Base-by-base conservation (phyloP, 2,113 vertebrate species). In the Notarius quadriscutis region DNA sequence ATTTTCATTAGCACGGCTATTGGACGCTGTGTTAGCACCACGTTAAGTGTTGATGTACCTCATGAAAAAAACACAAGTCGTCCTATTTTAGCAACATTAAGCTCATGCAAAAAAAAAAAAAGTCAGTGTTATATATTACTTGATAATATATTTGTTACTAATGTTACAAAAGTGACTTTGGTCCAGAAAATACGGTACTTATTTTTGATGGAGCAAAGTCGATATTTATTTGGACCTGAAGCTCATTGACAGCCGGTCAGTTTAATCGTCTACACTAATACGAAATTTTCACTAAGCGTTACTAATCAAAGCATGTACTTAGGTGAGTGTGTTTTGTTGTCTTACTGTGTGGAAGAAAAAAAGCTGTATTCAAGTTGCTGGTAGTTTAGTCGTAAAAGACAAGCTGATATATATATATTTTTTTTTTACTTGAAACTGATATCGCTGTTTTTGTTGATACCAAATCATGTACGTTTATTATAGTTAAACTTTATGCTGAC, bases 331-430 rank as follows among this genome's bases (percentile, higher is more conserved):
- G 51, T 57, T 18, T 72, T 18, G 57, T 11, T 57, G 5, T 71
- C 18, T 25, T 75, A 51, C 72, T 51, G 15, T 34, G 50, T 18
- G n/a, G n/a, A 55, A 11, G 2, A 41, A 41, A 55, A 84, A 84
- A 57, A 71, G n/a, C 63, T 84, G 72, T 53, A 81, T 41, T 41
- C 51, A 72, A 25, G n/a, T 72, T 84, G 57, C 30, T 81, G 55
- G 30, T 81, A 11, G 22, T 57, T 58, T 84, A 25, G n/a, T 74
- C 20, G 11, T 18, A 72, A 72, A 69, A 34, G 51, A 72, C 9
- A 7, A 71, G 4, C 50, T 27, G 41, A 67, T 30, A 4, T 41
- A n/a, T n/a, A n/a, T n/a, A n/a, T n/a, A n/a, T 41, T 41, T 41
- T 41, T 41, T 41, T 53, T 84, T 71, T 48, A 71, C 65, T 84